Evolutionary conservation across 2,113 vertebrate genomes (phyloP).

Genomic region (Scopus umbretta): DNA sequence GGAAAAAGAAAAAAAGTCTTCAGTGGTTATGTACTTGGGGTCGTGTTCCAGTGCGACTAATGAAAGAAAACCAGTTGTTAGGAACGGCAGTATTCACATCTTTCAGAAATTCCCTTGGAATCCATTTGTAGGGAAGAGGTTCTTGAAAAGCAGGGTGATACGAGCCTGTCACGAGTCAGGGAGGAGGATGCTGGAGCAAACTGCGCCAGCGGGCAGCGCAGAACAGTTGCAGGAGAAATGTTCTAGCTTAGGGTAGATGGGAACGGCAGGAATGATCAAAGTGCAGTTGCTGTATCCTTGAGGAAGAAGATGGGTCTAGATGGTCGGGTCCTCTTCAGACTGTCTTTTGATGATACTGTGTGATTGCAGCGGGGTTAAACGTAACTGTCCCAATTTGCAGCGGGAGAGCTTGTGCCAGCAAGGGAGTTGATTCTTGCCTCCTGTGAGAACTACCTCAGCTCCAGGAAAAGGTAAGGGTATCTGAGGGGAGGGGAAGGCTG

Average conservation of each 20-base stretch:
- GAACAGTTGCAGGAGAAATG: background rate
- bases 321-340: background rate
- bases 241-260: background rate
- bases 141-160: background rate
- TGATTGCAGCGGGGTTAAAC: background rate
- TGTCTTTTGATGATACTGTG: background rate
- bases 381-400: background rate
- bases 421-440: background rate
- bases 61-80: background rate
- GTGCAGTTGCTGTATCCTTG: background rate
- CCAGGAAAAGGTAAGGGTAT: background rate
- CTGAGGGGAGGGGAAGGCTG: background rate
- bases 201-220: accelerated
- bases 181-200: background rate
- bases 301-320: background rate
- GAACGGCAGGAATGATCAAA: accelerated
- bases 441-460: background rate
- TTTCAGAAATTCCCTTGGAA: background rate
- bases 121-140: background rate
- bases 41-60: background rate
- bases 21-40: background rate
- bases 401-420: background rate
- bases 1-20: background rate
- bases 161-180: background rate
- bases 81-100: background rate